Evolutionary conservation across 2,888 invertebrate species (phyloP), one percentile per base, ranked within the genome.

Genomic region (Beris morrisii): DNA sequence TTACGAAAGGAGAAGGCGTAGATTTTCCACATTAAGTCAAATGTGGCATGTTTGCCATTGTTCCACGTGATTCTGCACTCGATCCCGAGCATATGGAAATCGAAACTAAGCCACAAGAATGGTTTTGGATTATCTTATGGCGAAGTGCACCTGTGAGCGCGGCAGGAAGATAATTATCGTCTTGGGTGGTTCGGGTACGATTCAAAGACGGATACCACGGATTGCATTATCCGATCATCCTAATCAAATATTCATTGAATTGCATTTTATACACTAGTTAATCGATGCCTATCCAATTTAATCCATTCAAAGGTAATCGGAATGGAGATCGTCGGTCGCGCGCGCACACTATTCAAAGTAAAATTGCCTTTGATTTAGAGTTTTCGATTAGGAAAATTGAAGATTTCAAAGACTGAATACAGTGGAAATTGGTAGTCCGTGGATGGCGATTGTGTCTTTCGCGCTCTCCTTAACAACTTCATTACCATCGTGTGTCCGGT

Each of bases 131-230:
- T 58, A 38, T n/a, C n/a, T 28, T 58, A 44, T 45, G 38, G 11
- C 28, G 15, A 28, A 46, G 38, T 58, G 58, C 58, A 58, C 58
- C 58, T 58, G 58, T 58, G 46, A 58, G 28, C 45, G 13, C 58
- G 45, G 45, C 46, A 58, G 45, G 58, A 45, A 58, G 58, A 58
- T 58, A 58, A 46, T 46, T 58, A 58, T 58, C 58, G 7, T 28
- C 58, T 58, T 58, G 45, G 58, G 58, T 58, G 58, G 56, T 28
- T 44, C 44, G 28, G 56, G 30, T 58, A 22, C 58, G 58, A 45
- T 30, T 45, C 46, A 44, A 45, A 46, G 22, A 22, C 45, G 58
- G 30, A 58, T 58, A 58, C 45, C 45, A 3, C 22, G 46, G 58
- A 44, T 28, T 28, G 13, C 28, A 38, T 46, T 58, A 38, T 58